These are phyloP conservation scores for Perognathus longimembris DNA, from an alignment of 2,113 vertebrate species.

Conservation along the genomic window DNA sequence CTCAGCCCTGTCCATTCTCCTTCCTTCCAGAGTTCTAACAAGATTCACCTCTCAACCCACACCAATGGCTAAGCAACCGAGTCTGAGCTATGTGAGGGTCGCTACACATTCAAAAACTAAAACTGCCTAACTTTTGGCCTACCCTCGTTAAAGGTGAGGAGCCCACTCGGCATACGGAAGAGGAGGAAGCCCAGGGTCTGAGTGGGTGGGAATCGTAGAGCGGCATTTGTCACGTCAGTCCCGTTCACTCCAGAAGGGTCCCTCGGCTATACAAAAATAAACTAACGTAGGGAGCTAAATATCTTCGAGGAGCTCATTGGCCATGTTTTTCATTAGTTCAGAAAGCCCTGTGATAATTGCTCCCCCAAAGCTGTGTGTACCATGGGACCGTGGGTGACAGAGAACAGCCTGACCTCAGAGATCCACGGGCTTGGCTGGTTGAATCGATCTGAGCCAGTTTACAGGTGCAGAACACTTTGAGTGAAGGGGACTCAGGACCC, in stretches of 20 bases:
- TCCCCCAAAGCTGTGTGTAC: background rate
- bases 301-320: background rate
- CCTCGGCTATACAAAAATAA: background rate
- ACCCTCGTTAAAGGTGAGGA: background rate
- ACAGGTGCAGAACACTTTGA: background rate
- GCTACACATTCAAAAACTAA: background rate
- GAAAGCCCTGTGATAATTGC: background rate
- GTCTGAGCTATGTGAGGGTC: background rate
- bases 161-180: background rate
- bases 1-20: background rate
- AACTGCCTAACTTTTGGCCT: background rate
- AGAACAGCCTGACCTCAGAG: background rate
- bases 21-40: slow-evolving; percentile 3
- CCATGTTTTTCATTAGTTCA: background rate
- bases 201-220: background rate
- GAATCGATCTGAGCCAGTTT: background rate
- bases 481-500: background rate
- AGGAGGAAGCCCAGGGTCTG: background rate
- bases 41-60: background rate
- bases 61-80: background rate
- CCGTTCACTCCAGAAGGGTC: background rate
- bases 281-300: background rate
- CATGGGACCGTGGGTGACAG: background rate
- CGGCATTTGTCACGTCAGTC: background rate
- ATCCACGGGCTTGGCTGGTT: background rate